Evolutionary conservation across 2,113 vertebrate genomes (phyloP).

Genomic region (Arvicanthis niloticus): DNA sequence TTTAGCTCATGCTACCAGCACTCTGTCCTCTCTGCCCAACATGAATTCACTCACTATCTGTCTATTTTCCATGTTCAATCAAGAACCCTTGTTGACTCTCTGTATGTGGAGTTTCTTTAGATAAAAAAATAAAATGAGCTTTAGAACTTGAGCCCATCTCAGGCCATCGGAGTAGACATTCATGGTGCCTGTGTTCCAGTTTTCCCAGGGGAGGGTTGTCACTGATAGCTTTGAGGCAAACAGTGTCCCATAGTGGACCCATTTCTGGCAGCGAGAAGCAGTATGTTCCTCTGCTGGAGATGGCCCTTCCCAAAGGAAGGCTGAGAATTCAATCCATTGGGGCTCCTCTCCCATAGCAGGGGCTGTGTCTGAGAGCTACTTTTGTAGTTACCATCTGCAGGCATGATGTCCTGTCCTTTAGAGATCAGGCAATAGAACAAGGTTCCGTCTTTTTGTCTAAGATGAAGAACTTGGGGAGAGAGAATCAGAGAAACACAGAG

Average conservation of each 20-base stretch:
- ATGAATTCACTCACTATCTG: not conserved
- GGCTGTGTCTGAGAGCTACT: not conserved
- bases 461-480: not conserved
- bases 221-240: not conserved
- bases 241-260: not conserved
- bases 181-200: not conserved
- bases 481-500: rapidly evolving
- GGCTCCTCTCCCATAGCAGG: rapidly evolving
- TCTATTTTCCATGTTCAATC: not conserved
- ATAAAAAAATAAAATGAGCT: too few relatives aligned
- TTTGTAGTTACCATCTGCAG: not conserved
- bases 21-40: not conserved
- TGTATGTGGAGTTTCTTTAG: not conserved
- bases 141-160: too few relatives aligned
- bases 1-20: not conserved
- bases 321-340: too few relatives aligned
- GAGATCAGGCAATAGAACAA: rapidly evolving
- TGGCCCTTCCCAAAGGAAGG: not conserved
- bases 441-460: too few relatives aligned
- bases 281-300: not conserved
- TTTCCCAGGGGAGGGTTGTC: too few relatives aligned
- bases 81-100: not conserved
- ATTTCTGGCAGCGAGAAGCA: not conserved
- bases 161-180: not conserved
- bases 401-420: rapidly evolving